Percentiles rank a stretch among this genome's conserved stretches.
These are phyloP conservation scores for Glareola pratincola DNA, from an alignment of 2,113 vertebrate species.

Conservation along the genomic window DNA sequence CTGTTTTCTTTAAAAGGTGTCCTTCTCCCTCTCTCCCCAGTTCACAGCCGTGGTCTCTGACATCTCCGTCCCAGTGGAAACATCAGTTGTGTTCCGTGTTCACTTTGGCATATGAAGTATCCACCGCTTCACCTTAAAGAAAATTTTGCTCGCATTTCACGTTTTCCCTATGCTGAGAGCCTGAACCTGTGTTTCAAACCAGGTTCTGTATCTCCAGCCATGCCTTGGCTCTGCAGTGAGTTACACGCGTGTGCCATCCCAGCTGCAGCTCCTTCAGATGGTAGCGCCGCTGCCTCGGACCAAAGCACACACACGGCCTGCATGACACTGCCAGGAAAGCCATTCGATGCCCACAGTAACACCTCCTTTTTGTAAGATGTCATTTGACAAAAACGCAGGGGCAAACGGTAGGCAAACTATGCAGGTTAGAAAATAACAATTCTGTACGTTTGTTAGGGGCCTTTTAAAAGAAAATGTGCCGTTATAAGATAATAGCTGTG, in stretches of 20 bases:
- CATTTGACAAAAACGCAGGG: background rate
- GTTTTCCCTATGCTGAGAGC: background rate
- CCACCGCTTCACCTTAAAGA: background rate
- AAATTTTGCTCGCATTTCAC: background rate
- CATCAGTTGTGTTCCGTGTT: background rate
- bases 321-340: background rate
- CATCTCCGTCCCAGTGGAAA: background rate
- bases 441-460: background rate
- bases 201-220: background rate
- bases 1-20: background rate
- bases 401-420: background rate
- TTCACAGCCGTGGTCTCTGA: background rate
- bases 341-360: background rate
- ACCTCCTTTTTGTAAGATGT: background rate
- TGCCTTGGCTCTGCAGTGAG: background rate
- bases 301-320: background rate
- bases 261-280: background rate
- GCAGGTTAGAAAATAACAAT: background rate
- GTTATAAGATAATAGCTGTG: slow-evolving; percentile 6
- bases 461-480: slow-evolving; percentile 5
- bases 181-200: background rate
- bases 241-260: background rate
- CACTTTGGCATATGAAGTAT: background rate
- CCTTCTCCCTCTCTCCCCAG: background rate
- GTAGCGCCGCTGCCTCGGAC: background rate